Conservation (phyloP, 2,797 vertebrate species). For the Sebastes iracundus region DNA sequence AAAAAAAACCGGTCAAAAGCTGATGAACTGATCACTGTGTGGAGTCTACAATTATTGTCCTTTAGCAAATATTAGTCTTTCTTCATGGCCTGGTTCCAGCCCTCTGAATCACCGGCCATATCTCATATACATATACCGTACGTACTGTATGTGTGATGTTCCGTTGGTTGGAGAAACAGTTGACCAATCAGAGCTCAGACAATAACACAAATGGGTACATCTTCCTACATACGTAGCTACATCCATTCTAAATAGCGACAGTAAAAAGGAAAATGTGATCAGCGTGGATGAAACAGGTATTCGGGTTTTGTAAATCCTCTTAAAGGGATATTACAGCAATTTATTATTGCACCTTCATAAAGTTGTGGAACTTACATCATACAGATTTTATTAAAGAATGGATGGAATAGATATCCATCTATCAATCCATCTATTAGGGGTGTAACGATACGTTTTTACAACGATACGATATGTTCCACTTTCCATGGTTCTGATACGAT, state of each 20-base stretch:
- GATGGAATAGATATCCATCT: neutral
- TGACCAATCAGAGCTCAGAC: too few species aligned
- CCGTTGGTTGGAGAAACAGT: neutral
- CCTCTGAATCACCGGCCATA: neutral
- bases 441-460: too few species aligned
- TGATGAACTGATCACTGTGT: neutral
- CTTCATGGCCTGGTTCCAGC: neutral
- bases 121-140: neutral
- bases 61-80: neutral
- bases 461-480: too few species aligned
- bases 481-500: too few species aligned
- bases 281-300: neutral
- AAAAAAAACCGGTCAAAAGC: neutral
- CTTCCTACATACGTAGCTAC: neutral
- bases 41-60: neutral
- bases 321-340: neutral
- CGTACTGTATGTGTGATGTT: neutral
- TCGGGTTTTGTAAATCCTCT: neutral
- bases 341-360: neutral
- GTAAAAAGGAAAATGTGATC: neutral
- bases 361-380: neutral
- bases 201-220: too few species aligned
- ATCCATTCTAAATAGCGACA: neutral
- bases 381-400: neutral
- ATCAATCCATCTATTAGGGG: neutral